A percentile compares a stretch with the other conserved stretches of the same genome.
Conservation (phyloP, 2,113 vertebrate species). For the Mesitornis unicolor region DNA sequence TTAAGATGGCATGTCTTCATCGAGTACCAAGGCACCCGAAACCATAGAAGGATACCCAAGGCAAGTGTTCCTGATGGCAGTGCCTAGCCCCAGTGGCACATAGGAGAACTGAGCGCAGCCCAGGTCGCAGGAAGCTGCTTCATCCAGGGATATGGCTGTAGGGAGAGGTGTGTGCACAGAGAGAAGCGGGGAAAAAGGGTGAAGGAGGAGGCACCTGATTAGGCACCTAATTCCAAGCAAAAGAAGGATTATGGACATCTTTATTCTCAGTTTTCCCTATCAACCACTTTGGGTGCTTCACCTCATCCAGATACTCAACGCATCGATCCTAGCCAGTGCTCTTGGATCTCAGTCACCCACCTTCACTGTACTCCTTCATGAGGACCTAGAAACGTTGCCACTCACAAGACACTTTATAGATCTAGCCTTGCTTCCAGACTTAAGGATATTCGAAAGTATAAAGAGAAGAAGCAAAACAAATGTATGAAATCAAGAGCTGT, state of each 20-base stretch:
- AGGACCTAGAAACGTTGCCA: neutral
- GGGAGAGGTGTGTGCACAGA: neutral
- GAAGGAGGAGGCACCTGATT: neutral
- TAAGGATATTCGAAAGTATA: neutral
- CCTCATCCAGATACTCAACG: neutral
- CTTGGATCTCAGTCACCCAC: neutral
- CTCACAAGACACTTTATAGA: neutral
- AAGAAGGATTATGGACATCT: neutral
- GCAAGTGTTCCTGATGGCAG: neutral
- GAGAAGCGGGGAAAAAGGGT: accelerated
- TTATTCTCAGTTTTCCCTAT: neutral
- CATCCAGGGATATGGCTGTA: neutral
- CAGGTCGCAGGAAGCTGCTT: neutral
- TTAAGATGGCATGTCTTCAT: neutral
- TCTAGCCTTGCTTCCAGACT: neutral
- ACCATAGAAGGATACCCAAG: accelerated
- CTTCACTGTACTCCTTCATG: accelerated
- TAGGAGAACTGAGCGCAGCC: neutral
- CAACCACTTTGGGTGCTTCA: neutral
- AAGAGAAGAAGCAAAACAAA: neutral
- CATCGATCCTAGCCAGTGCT: neutral
- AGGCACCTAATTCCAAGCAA: neutral
- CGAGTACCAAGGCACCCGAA: neutral
- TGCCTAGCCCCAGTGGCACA: neutral
- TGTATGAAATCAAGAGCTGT: neutral